Base-by-base conservation (phyloP, 2,888 invertebrate species). In the Cybosia mesomella region DNA sequence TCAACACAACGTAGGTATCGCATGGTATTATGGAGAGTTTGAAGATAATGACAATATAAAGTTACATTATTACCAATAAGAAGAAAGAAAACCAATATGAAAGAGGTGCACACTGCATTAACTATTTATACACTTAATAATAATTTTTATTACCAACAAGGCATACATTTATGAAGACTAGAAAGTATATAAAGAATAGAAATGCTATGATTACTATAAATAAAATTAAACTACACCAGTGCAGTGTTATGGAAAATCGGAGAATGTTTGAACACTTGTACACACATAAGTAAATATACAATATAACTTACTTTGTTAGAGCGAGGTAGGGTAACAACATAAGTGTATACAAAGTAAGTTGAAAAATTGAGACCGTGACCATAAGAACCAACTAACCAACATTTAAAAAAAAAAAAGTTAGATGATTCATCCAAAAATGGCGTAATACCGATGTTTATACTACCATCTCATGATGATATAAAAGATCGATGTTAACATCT, bases 151-250 rank as follows among this genome's bases (percentile, higher is more conserved):
- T 62, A 18, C 28, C n/a, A 53, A 53, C n/a, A 53, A 49, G 49
- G 13, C n/a, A 11, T 61, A 53, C 15, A 53, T 62, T 34, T 53
- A 22, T 62, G 34, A 61, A 61, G 62, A 62, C 62, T 62, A 62
- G 62, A 62, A 34, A 53, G 53, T 21, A 15, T 34, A 32, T 21
- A 32, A 49, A 24, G 15, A 53, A 62, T 34, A 0, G 15, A 54
- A 34, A 22, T 54, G 22, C 9, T 49, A 32, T 49, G 15, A 22
- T 9, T 54, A 5, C 9, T 22, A 63, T 22, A 34, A 21, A 36
- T 36, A 32, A 24, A 55, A 55, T 21, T 62, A 49, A 53, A 39
- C 18, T 62, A 21, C 32, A n/a, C n/a, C n/a, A 49, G 49, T 39
- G 22, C 36, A 59, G 11, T 39, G 39, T 59, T 59, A 24, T 61